Conservation (phyloP, 2,888 invertebrate species). For the Cylindroiulus punctatus region DNA sequence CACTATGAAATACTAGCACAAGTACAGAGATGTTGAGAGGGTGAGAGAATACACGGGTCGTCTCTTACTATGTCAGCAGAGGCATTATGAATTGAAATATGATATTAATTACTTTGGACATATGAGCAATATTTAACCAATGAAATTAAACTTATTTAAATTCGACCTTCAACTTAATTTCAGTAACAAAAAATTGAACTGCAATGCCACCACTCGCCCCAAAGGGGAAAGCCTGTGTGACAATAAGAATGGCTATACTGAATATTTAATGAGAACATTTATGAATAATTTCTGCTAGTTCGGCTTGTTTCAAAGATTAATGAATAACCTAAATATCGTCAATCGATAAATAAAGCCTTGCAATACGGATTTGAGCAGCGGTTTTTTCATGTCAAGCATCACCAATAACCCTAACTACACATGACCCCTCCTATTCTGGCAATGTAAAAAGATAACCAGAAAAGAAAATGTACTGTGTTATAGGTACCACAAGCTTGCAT, state of each 20-base stretch:
- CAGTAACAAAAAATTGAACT: not conserved
- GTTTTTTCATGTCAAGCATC: not conserved
- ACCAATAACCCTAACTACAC: no score
- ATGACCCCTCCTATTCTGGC: no score
- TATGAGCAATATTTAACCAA: not conserved
- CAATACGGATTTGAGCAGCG: not conserved
- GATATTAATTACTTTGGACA: constrained; percentile 23
- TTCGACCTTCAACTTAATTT: constrained; percentile 1
- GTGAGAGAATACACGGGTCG: not conserved
- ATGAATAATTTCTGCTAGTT: not conserved
- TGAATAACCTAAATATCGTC: not conserved
- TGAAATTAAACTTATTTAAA: not conserved
- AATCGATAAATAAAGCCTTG: no score
- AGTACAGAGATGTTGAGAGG: not conserved
- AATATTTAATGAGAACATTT: no score
- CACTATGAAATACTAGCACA: not conserved
- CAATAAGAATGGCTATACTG: no score
- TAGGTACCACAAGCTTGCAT: not conserved
- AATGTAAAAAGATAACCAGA: no score
- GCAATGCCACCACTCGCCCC: not conserved
- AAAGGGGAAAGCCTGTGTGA: no score
- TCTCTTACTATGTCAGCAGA: not conserved
- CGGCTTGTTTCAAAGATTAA: not conserved
- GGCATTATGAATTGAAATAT: not conserved
- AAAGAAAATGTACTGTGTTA: no score